These are phyloP conservation scores for Poecile montanus DNA, from an alignment of 2,797 vertebrate species.

Conservation along the genomic window DNA sequence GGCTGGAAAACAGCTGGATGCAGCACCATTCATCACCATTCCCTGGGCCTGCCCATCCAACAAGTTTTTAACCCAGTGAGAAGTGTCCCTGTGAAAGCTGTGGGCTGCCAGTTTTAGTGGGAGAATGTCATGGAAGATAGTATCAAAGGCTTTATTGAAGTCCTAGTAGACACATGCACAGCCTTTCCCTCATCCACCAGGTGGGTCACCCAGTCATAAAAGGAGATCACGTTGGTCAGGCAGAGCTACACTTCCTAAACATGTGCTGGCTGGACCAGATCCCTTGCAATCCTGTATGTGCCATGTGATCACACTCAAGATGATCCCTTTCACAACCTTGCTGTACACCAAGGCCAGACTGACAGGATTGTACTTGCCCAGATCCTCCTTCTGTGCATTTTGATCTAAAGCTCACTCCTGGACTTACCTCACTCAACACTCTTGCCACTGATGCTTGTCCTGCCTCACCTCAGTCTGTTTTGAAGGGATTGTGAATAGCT, in stretches of 20 bases:
- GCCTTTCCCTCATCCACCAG: neutral
- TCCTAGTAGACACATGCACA: neutral
- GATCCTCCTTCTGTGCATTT: neutral
- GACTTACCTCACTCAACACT: neutral
- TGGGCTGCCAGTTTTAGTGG: neutral
- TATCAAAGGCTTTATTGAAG: neutral
- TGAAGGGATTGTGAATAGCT: neutral
- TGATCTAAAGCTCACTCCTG: neutral
- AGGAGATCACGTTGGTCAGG: neutral
- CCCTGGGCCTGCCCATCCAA: too few species aligned
- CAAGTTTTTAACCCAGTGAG: neutral
- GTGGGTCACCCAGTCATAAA: neutral
- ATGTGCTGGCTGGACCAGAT: neutral
- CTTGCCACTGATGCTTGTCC: accelerated
- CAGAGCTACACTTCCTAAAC: neutral
- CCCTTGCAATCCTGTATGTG: neutral
- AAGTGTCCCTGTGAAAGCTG: neutral
- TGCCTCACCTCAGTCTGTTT: neutral
- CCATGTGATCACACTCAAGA: too few species aligned
- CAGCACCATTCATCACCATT: neutral
- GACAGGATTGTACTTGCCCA: neutral
- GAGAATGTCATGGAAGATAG: neutral
- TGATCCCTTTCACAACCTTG: neutral
- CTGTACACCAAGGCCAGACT: neutral
- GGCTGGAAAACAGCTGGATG: neutral